Evolutionary conservation across 2,113 vertebrate genomes (phyloP).

Genomic region (Haplotaxodon microlepis): DNA sequence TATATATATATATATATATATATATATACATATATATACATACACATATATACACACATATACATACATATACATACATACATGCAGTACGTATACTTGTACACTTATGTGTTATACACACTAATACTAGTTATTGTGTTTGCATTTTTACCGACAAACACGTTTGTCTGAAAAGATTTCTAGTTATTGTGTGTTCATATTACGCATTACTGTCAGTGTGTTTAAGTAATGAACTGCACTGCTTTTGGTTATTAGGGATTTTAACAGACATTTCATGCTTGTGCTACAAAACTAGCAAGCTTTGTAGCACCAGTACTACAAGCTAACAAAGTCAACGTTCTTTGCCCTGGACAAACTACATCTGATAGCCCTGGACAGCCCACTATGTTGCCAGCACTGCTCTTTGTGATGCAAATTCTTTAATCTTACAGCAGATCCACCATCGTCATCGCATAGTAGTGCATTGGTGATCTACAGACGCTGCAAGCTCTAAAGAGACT

Average conservation of each 20-base stretch:
- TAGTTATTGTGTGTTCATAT: background rate
- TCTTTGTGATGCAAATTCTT: background rate
- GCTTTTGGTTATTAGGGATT: background rate
- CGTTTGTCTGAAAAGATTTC: background rate
- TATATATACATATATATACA: too few relatives aligned
- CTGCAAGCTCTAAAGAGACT: rapidly evolving
- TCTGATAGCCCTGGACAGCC: background rate
- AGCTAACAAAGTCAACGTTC: background rate
- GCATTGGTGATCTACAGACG: background rate
- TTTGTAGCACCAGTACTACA: background rate
- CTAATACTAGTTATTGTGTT: background rate
- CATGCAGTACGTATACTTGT: background rate
- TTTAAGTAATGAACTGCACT: background rate
- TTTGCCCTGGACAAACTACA: background rate
- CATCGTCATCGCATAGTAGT: rapidly evolving
- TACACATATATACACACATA: too few relatives aligned
- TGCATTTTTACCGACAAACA: background rate
- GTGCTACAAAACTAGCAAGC: background rate
- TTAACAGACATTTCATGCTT: background rate
- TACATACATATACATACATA: rapidly evolving
- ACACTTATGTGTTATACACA: background rate
- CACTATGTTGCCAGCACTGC: background rate
- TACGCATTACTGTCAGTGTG: background rate
- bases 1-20: too few relatives aligned
- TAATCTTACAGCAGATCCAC: background rate